Evolutionary conservation across 1,140 invertebrate genomes (phyloP), one percentile per base, ranked within the genome.

Genomic region (Macrobrachium rosenbergii): DNA sequence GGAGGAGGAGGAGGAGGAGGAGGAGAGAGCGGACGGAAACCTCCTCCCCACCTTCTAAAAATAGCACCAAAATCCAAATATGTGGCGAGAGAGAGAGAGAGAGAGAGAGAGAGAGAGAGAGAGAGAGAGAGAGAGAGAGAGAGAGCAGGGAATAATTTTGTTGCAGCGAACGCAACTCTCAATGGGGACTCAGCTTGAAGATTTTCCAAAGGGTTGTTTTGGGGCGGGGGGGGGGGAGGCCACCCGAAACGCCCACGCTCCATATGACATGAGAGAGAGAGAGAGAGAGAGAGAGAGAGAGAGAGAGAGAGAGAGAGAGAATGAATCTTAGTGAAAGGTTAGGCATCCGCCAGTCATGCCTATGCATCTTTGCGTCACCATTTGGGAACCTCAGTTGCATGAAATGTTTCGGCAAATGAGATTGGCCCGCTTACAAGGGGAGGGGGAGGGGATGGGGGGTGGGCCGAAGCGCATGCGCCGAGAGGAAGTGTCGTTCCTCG

Each of bases 211-310:
- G 52, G 11, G 52, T 67, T 67, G n/a, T n/a, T n/a, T n/a, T n/a
- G n/a, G n/a, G n/a, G n/a, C n/a, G n/a, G n/a, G 23, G 64, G 5
- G 16, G 62, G n/a, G 62, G n/a, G 23, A 0, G 64, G 64, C 19
- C 19, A 67, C 64, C 19, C 19, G 64, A 67, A 67, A 28, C 19
- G 17, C 52, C 52, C 52, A 52, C 52, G 52, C 52, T 52, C 12
- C 52, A 6, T n/a, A 67, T n/a, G 23, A 67, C 19, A 67, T n/a
- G 23, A 67, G 16, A 37, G 28, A 37, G 17, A 67, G 64, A 67
- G 64, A 67, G 64, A 67, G 64, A 67, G 64, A 67, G 64, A 67
- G 64, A 28, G 64, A 28, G 64, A 28, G 64, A 28, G 64, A 67
- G 64, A 28, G 7, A 12, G 64, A 67, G 64, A 67, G 64, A 67